A percentile compares a stretch with the other conserved stretches of the same genome.
Evolutionary conservation across 2,113 vertebrate species (phyloP).

Genomic region (Anguilla japonica): DNA sequence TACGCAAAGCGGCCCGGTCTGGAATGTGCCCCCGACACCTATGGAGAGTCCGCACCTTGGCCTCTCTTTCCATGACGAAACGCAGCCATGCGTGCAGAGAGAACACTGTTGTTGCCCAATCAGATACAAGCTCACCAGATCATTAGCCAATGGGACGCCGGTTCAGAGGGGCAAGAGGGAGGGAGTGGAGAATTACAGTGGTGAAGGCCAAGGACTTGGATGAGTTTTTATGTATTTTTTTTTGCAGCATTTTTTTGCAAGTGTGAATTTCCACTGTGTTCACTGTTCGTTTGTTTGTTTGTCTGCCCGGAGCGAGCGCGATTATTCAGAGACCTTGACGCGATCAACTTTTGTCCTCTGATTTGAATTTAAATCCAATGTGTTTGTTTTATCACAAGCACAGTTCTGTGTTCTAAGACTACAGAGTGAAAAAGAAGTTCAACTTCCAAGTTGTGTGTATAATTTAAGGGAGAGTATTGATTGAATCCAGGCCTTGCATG

Average conservation of each 20-base stretch:
- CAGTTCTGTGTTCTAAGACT: too few relatives aligned
- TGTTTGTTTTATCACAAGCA: background rate
- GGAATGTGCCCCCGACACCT: constrained; percentile 1
- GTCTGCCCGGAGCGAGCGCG: background rate
- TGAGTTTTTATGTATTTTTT: background rate
- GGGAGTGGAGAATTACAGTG: background rate
- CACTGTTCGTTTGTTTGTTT: background rate
- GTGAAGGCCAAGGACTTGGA: background rate
- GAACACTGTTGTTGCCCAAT: background rate
- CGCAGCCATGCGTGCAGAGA: background rate
- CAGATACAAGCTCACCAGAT: background rate
- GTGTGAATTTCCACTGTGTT: background rate
- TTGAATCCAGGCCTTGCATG: background rate
- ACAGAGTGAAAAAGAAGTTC: too few relatives aligned
- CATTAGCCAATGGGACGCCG: background rate
- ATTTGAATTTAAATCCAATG: background rate
- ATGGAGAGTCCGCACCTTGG: constrained; percentile 12
- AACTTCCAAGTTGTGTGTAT: background rate
- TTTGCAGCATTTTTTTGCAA: background rate
- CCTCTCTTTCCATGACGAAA: background rate
- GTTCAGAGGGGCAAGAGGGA: background rate
- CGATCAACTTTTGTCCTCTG: background rate
- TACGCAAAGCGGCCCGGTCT: constrained; percentile 44
- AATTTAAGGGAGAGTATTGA: background rate
- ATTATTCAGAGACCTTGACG: background rate